Conservation (phyloP, 2,113 vertebrate genomes). For the Rynchops niger region DNA sequence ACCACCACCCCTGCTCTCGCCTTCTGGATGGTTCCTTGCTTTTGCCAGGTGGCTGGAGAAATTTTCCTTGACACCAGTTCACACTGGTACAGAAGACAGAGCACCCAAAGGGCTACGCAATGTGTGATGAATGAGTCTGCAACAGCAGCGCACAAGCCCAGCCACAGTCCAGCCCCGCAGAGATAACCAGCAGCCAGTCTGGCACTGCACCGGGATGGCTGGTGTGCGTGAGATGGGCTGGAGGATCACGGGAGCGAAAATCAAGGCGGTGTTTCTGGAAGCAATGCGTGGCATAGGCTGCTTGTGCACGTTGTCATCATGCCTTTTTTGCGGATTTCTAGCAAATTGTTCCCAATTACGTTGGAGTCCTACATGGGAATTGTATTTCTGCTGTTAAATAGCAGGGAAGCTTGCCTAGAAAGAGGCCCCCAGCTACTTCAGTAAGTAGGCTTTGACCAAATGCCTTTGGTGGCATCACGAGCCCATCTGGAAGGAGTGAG, state of each 20-base stretch:
- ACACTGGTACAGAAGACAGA: background rate
- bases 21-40: background rate
- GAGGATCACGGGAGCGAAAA: background rate
- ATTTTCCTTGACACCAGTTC: background rate
- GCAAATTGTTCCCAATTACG: background rate
- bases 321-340: background rate
- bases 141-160: background rate
- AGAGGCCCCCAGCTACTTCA: background rate
- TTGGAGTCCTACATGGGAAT: background rate
- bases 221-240: background rate
- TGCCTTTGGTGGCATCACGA: fast-evolving
- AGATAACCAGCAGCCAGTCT: background rate
- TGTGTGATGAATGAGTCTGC: background rate
- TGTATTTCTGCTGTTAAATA: background rate
- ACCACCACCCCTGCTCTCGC: background rate
- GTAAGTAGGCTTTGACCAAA: background rate
- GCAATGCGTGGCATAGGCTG: fast-evolving
- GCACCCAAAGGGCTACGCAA: background rate
- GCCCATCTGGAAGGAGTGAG: background rate
- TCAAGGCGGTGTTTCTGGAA: background rate
- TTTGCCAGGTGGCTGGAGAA: background rate
- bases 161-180: background rate
- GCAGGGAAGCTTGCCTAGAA: background rate
- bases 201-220: background rate
- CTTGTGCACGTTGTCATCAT: fast-evolving